Base-by-base conservation (phyloP, 2,888 invertebrate species). In the Labia minor region DNA sequence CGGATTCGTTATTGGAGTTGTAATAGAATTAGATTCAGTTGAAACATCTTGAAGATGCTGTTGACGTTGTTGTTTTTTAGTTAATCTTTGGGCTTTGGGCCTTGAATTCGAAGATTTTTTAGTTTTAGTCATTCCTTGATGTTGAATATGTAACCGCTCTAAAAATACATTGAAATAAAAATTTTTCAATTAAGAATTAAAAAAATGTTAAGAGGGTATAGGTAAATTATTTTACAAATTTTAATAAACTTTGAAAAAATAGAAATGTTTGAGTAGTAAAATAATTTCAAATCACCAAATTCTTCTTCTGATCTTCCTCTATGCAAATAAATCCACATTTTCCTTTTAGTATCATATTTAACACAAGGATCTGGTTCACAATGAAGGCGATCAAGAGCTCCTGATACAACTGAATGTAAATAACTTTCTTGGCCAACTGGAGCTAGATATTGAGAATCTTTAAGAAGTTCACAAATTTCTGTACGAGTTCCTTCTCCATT, bases 311-410 rank as follows among this genome's bases (percentile, higher is more conserved):
- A 81, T 62, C 86, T 76, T 65, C 82, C 82, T 67, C 94, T 83
- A 77, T 96, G 95, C 67, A 96, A 80, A 77, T 96, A 96, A n/a
- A 95, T 91, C 97, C 97, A 97, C 26, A 93, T 86, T 73, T 95
- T 95, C 2, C 92, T 84, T 73, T 91, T 87, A 1, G 91, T 88
- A 76, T 96, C 95, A 75, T 95, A 96, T 73, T 92, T 90, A 0
- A 96, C 95, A 73, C 95, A 92, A 0, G 96, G 95, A 79, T 96
- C 96, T 67, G 88, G 86, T 71, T 95, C 91, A 10, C 89, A 90
- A 73, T 95, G 90, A 76, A 97, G 84, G 18, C 95, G 81, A 75
- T 97, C 96, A 63, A 97, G 78, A 0, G 95, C 94, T 0, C 94
- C 90, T 69, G 93, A 92, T 0, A 96, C 90, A 0, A 93, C 92